phyloP scores from a whole-genome alignment of 1,140 invertebrate genomes.

The Octopus sinensis region DNA sequence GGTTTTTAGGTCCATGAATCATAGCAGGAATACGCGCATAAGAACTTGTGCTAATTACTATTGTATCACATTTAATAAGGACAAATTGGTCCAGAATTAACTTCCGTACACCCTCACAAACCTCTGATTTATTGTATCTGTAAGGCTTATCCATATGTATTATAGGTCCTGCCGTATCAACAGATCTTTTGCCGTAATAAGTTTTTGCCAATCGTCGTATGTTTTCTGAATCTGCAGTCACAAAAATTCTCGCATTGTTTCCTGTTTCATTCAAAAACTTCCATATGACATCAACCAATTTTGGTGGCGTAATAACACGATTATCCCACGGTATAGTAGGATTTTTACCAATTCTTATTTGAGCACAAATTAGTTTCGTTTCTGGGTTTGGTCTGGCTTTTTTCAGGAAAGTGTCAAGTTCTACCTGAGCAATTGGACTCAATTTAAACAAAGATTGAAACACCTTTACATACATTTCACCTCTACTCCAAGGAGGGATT shows the following conservation, averaged over 20 bases:
- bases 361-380: conserved; percentile 31
- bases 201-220: conserved; percentile 27
- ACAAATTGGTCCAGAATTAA: background rate
- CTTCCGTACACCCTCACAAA: background rate
- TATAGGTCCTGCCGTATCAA: conserved; percentile 32
- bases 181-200: conserved; percentile 20
- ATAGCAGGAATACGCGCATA: background rate
- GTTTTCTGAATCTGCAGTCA: conserved; percentile 31
- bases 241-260: conserved; percentile 23
- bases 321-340: conserved; percentile 32
- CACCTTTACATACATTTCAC: background rate
- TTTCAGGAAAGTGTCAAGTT: background rate
- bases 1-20: too few species aligned
- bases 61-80: background rate
- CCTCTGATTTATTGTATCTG: background rate
- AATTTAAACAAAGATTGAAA: background rate
- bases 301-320: conserved; percentile 25
- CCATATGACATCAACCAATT: conserved; percentile 28
- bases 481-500: background rate
- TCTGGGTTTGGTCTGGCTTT: conserved; percentile 19
- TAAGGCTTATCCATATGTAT: conserved; percentile 33
- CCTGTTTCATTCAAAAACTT: conserved; percentile 11
- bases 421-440: background rate
- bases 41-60: background rate
- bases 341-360: conserved; percentile 34